Percentiles rank a stretch among this genome's conserved stretches.
These are phyloP conservation scores for Seriola rivoliana DNA, from an alignment of 2,113 vertebrate genomes.

Conservation along the genomic window DNA sequence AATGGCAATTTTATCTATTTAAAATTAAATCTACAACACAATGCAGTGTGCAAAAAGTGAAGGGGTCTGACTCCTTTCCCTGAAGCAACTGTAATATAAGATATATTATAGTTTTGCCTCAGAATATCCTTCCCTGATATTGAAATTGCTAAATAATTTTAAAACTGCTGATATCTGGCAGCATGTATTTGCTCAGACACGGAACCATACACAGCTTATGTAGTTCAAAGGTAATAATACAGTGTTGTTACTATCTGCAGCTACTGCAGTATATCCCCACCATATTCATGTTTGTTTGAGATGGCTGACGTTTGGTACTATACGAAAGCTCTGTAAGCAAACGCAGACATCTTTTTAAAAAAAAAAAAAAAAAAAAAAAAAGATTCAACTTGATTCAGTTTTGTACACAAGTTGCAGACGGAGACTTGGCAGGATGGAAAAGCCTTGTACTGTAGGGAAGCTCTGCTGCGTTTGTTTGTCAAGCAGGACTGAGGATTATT, in stretches of 20 bases:
- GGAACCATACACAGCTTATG: background rate
- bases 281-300: slow-evolving; percentile 33
- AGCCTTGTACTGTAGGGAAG: slow-evolving; percentile 50
- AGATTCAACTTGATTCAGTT: slow-evolving; percentile 49
- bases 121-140: background rate
- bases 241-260: background rate
- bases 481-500: slow-evolving; percentile 71
- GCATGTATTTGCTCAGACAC: background rate
- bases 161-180: no score
- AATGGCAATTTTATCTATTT: no score
- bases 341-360: slow-evolving; percentile 45
- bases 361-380: slow-evolving; percentile 9
- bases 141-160: background rate
- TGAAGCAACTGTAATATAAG: no score
- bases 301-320: slow-evolving; percentile 23
- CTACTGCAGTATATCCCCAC: background rate
- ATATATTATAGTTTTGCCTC: background rate
- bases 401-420: slow-evolving; percentile 56
- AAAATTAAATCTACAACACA: no score
- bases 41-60: no score
- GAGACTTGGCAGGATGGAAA: slow-evolving; percentile 68
- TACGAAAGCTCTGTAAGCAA: slow-evolving; percentile 14
- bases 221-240: background rate
- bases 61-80: no score
- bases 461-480: slow-evolving; percentile 75